Evolutionary conservation across 2,113 vertebrate genomes (phyloP).

Genomic region (Scortum barcoo): DNA sequence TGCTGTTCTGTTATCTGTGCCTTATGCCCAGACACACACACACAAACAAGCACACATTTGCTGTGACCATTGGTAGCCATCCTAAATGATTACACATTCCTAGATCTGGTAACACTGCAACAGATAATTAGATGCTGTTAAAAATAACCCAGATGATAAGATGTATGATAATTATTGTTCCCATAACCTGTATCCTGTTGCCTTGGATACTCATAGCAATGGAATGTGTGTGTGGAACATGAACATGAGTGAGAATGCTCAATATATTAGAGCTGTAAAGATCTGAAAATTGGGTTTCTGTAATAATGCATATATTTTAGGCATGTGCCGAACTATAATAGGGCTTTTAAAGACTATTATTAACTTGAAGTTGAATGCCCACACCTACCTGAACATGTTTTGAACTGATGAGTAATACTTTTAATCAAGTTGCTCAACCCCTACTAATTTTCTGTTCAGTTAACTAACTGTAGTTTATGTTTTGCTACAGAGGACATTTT

Average conservation of each 20-base stretch:
- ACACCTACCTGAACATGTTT: neutral
- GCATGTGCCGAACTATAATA: too few species aligned
- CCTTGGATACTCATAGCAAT: constrained; percentile 31
- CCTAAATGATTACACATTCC: constrained; percentile 42
- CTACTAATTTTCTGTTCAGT: neutral
- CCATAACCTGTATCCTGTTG: constrained; percentile 12
- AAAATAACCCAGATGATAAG: constrained; percentile 55
- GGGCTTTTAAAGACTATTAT: neutral
- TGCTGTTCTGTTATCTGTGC: neutral
- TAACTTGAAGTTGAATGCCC: neutral
- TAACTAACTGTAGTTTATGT: neutral
- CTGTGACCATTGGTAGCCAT: constrained; percentile 49
- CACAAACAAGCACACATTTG: constrained; percentile 5
- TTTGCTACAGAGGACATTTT: constrained; percentile 93
- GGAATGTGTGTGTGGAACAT: neutral
- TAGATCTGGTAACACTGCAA: constrained; percentile 7
- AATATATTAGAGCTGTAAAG: neutral
- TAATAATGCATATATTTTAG: neutral
- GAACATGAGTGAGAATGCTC: neutral
- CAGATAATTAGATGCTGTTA: constrained; percentile 58
- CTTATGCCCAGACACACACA: neutral
- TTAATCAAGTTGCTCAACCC: neutral
- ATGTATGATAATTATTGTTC: constrained; percentile 26
- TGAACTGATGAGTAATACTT: neutral
- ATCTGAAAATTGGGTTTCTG: neutral